A percentile compares a stretch with the other conserved stretches of the same genome.
Conservation (phyloP, 1,140 invertebrate genomes). For the Pseudobourletiella spinata region DNA sequence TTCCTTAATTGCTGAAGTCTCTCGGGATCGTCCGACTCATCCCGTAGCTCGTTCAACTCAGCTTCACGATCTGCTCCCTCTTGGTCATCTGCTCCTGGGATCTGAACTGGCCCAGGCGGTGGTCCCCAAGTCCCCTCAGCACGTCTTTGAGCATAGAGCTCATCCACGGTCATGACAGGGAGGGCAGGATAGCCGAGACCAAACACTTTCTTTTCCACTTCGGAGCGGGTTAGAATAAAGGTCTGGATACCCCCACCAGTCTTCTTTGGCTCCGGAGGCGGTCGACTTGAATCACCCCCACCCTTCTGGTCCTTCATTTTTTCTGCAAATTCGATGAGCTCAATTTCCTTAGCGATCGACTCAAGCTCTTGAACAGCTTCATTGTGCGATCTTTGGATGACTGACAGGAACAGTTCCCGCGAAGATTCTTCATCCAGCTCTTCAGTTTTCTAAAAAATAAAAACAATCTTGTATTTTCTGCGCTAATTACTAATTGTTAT, state of each 20-base stretch:
- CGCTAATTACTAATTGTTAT: background rate
- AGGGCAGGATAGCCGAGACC: conserved; percentile 90
- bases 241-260: conserved; percentile 43
- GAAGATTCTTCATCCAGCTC: conserved; percentile 66
- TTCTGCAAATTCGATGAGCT: conserved; percentile 47
- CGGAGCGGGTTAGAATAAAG: conserved; percentile 85
- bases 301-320: conserved; percentile 42
- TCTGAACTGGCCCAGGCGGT: background rate
- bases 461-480: background rate
- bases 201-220: conserved; percentile 82
- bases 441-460: conserved; percentile 44
- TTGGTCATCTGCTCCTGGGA: conserved; percentile 32
- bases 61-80: conserved; percentile 41
- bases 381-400: conserved; percentile 64
- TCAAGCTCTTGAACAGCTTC: conserved; percentile 68
- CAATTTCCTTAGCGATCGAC: conserved; percentile 37
- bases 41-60: conserved; percentile 49
- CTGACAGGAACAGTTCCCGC: conserved; percentile 69
- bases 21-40: conserved; percentile 68
- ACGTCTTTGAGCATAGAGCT: conserved; percentile 87
- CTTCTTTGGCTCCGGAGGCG: background rate
- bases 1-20: conserved; percentile 54
- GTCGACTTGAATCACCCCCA: conserved; percentile 13
- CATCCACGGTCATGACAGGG: conserved; percentile 83
- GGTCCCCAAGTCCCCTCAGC: conserved; percentile 57